Percentiles rank a stretch among this genome's conserved stretches.
These are phyloP conservation scores for Cecidostiba fungosa DNA, from an alignment of 2,888 invertebrate genomes.

Conservation along the genomic window DNA sequence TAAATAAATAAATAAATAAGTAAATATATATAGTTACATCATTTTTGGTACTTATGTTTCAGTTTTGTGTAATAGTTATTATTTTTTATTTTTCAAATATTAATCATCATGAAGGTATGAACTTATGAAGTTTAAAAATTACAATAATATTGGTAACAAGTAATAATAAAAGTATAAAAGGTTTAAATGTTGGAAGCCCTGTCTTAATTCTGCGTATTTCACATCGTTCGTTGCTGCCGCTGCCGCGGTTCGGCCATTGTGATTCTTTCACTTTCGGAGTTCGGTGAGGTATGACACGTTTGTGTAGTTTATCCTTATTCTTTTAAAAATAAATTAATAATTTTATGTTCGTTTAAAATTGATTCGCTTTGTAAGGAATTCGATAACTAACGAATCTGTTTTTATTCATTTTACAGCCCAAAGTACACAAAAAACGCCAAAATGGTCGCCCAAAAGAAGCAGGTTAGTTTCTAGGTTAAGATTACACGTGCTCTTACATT, in stretches of 20 bases:
- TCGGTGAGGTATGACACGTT: constrained; percentile 32
- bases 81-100: too few species aligned
- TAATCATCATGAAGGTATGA: too few species aligned
- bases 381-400: background rate
- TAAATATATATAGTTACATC: too few species aligned
- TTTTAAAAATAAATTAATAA: background rate
- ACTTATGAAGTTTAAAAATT: background rate
- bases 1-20: too few species aligned
- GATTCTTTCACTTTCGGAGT: constrained; percentile 47
- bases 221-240: background rate
- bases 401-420: constrained; percentile 43
- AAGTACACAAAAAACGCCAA: constrained; percentile 72
- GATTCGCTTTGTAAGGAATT: background rate
- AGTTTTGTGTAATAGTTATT: background rate
- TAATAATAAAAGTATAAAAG: too few species aligned
- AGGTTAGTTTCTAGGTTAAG: constrained; percentile 82
- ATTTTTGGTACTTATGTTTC: background rate
- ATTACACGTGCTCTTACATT: constrained; percentile 61
- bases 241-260: background rate
- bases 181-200: background rate
- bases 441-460: constrained; percentile 95
- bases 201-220: background rate
- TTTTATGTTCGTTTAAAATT: background rate
- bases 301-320: background rate
- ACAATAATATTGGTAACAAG: background rate